Evolutionary conservation across 1,140 invertebrate genomes (phyloP).

Genomic region (Psilanteris sp.): DNA sequence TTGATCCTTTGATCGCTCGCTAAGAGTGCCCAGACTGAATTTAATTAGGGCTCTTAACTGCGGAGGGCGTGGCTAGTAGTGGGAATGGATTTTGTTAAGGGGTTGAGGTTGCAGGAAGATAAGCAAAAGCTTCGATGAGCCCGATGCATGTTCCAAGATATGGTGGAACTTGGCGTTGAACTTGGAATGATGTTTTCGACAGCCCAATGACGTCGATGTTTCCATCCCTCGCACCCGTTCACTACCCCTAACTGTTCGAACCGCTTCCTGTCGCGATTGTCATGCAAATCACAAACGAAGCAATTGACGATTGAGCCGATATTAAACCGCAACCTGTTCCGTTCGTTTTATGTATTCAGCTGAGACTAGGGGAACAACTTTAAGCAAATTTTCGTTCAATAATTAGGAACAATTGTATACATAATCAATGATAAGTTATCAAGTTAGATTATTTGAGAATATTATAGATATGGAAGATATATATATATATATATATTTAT

Average conservation of each 20-base stretch:
- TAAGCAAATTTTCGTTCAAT: neutral
- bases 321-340: conserved; percentile 68
- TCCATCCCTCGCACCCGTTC: neutral
- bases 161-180: conserved; percentile 72
- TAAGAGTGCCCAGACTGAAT: conserved; percentile 77
- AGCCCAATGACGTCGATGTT: conserved; percentile 64
- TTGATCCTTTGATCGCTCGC: conserved; percentile 76
- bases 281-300: conserved; percentile 73
- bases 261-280: conserved; percentile 68
- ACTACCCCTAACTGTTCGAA: conserved; percentile 43
- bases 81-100: conserved; percentile 57
- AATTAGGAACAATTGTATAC: conserved; percentile 45
- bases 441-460: too few species aligned
- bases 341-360: conserved; percentile 55
- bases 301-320: conserved; percentile 67
- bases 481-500: too few species aligned
- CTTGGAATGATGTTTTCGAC: conserved; percentile 67
- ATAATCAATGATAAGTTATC: conserved; percentile 13
- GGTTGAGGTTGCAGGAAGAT: conserved; percentile 53
- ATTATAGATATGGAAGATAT: too few species aligned
- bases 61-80: conserved; percentile 58
- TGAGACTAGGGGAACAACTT: conserved; percentile 14
- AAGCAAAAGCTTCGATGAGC: conserved; percentile 71
- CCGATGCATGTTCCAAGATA: conserved; percentile 57
- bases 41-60: conserved; percentile 78